Evolutionary conservation across 1,140 invertebrate genomes (phyloP).

Genomic region (Trachymyrmex cornetzi): DNA sequence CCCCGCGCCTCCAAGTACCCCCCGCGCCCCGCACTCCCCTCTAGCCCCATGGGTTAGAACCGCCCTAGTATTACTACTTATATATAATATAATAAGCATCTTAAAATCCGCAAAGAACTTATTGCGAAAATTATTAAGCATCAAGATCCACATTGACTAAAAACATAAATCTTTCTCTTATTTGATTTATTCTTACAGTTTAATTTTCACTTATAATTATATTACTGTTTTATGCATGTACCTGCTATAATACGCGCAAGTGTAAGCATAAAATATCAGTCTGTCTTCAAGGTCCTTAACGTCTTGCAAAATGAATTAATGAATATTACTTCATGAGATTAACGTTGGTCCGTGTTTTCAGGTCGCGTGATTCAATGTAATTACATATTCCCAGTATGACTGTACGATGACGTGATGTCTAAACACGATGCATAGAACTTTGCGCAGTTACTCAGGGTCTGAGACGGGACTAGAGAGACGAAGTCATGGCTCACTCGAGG

Average conservation of each 20-base stretch:
- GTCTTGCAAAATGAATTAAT: conserved; percentile 23
- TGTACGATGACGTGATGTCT: conserved; percentile 54
- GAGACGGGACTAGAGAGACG: conserved; percentile 42
- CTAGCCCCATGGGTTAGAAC: no score
- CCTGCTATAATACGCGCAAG: not conserved
- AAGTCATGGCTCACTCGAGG: conserved; percentile 18
- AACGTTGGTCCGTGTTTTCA: conserved; percentile 34
- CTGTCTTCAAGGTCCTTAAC: not conserved
- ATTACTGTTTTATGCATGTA: not conserved
- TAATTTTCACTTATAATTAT: not conserved
- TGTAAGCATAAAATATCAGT: not conserved
- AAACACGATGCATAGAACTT: conserved; percentile 44
- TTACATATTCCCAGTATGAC: conserved; percentile 61
- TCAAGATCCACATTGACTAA: no score
- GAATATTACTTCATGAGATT: conserved; percentile 37
- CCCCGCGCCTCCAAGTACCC: no score
- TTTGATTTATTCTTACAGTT: no score
- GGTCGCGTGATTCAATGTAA: conserved; percentile 43
- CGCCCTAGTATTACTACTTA: no score
- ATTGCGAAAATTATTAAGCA: no score
- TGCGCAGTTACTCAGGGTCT: conserved; percentile 36
- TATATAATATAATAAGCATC: no score
- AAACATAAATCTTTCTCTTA: no score
- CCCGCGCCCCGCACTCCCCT: no score
- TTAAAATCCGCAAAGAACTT: no score